phyloP scores from a whole-genome alignment of 2,888 invertebrate genomes.

The Clistopyga incitator region DNA sequence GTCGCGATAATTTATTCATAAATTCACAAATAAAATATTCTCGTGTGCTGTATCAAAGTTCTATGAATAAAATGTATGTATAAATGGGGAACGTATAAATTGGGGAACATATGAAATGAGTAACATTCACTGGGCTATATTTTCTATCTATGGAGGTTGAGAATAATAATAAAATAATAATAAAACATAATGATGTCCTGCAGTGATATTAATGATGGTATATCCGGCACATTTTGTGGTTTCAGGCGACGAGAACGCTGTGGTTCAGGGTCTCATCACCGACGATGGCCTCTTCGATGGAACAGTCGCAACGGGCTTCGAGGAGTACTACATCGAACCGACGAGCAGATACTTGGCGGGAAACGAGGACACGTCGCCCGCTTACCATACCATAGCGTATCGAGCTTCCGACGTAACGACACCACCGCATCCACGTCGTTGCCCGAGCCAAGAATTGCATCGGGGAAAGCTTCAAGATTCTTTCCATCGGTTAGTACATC shows the following conservation, averaged over 20 bases:
- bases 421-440: conserved; percentile 83
- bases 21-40: too few relatives aligned
- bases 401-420: conserved; percentile 90
- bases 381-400: conserved; percentile 94
- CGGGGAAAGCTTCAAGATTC: conserved; percentile 75
- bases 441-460: conserved; percentile 88
- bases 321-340: conserved; percentile 94
- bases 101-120: too few relatives aligned
- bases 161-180: too few relatives aligned
- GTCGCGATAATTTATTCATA: too few relatives aligned
- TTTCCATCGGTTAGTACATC: conserved; percentile 72
- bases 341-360: conserved; percentile 88
- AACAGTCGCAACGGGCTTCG: conserved; percentile 90
- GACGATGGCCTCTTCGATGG: conserved; percentile 96
- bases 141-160: too few relatives aligned
- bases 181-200: too few relatives aligned
- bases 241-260: conserved; percentile 92
- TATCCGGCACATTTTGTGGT: not conserved
- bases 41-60: too few relatives aligned
- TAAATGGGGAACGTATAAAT: too few relatives aligned
- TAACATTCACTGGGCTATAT: too few relatives aligned
- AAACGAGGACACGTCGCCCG: conserved; percentile 85
- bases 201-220: not conserved
- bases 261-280: conserved; percentile 94
- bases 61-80: too few relatives aligned